These are phyloP conservation scores for Drosophila insularis DNA, from an alignment of 1,140 invertebrate genomes.

Conservation along the genomic window DNA sequence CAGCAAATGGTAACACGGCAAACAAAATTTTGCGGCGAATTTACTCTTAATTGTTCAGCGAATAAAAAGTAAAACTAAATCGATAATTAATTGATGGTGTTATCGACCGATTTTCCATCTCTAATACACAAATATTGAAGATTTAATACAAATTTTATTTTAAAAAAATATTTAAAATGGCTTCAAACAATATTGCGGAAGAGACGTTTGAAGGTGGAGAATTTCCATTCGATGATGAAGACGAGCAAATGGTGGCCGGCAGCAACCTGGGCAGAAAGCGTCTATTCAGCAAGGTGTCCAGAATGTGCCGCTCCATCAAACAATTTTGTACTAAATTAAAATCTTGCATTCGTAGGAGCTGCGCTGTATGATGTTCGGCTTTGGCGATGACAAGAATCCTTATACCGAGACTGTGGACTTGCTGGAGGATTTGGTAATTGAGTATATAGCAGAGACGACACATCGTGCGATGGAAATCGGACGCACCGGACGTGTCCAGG, in stretches of 20 bases:
- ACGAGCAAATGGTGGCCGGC: slow-evolving; percentile 86
- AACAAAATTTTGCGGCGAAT: too few species aligned
- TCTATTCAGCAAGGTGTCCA: slow-evolving; percentile 89
- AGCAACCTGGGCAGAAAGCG: slow-evolving; percentile 90
- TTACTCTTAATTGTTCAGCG: too few species aligned
- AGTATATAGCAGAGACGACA: slow-evolving; percentile 98
- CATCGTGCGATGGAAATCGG: slow-evolving; percentile 99
- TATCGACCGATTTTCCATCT: too few species aligned
- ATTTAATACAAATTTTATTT: too few species aligned
- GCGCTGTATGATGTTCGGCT: slow-evolving; percentile 99
- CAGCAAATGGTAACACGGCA: too few species aligned
- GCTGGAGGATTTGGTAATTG: slow-evolving; percentile 98
- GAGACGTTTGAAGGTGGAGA: slow-evolving; percentile 70
- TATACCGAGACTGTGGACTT: slow-evolving; percentile 99
- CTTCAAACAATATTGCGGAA: slow-evolving; percentile 53
- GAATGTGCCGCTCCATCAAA: too few species aligned
- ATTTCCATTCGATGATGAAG: slow-evolving; percentile 84
- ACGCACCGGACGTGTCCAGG: slow-evolving; percentile 95
- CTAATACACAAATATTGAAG: too few species aligned
- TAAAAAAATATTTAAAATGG: slow-evolving; percentile 54
- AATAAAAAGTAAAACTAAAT: too few species aligned
- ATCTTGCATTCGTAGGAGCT: slow-evolving; percentile 85
- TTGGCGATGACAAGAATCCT: slow-evolving; percentile 99
- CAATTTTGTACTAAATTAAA: background rate
- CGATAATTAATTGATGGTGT: too few species aligned